Conservation (phyloP, 2,113 vertebrate genomes). For the Hydrolagus affinis region DNA sequence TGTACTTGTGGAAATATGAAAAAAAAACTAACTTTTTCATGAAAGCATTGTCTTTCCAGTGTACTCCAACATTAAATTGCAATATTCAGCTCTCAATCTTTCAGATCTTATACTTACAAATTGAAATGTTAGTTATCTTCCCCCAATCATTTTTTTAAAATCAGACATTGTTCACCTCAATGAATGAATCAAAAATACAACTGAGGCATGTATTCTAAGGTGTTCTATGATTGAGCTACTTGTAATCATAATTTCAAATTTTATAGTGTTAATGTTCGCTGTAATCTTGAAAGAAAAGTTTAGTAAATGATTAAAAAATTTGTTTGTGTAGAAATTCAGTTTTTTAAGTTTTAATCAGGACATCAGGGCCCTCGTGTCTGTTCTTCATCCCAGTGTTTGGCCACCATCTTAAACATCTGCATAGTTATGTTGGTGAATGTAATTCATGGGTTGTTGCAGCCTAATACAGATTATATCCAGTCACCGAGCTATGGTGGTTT, state of each 20-base stretch:
- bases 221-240: not conserved
- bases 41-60: too few relatives aligned
- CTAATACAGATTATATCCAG: not conserved
- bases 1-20: too few relatives aligned
- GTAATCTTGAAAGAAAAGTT: not conserved
- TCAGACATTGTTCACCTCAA: not conserved
- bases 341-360: not conserved
- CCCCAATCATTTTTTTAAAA: not conserved
- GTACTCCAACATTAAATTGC: too few relatives aligned
- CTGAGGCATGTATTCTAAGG: not conserved
- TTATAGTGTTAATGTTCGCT: not conserved
- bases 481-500: too few relatives aligned
- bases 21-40: too few relatives aligned
- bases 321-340: not conserved
- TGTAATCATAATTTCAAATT: not conserved
- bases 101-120: too few relatives aligned
- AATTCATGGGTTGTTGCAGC: constrained; percentile 4
- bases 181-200: constrained; percentile 8
- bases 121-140: too few relatives aligned
- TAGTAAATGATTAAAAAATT: not conserved
- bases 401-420: constrained; percentile 21
- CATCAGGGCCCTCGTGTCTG: too few relatives aligned
- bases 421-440: not conserved
- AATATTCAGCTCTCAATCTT: too few relatives aligned
- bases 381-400: not conserved